Percentiles rank a stretch among this genome's conserved stretches.
Evolutionary conservation across 2,113 vertebrate genomes (phyloP).

Genomic region (Rhea americana): DNA sequence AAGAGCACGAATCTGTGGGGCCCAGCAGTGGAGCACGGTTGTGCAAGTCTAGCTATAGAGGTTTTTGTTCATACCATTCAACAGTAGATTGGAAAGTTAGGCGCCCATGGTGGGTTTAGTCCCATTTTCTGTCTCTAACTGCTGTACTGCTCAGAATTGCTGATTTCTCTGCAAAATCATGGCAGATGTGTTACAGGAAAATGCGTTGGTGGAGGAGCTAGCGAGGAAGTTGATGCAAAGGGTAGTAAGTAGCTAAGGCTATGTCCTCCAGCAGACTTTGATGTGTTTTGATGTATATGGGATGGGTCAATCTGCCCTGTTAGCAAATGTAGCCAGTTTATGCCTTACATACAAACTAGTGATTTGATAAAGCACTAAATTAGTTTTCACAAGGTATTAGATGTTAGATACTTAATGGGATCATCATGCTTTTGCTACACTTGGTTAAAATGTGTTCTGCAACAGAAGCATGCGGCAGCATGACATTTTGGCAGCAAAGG

Average conservation of each 20-base stretch:
- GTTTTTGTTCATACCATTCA: slow-evolving; percentile 33
- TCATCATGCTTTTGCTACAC: slow-evolving; percentile 57
- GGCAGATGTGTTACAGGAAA: slow-evolving; percentile 14
- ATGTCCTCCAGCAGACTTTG: slow-evolving; percentile 34
- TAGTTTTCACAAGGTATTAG: slow-evolving; percentile 51
- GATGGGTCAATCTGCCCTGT: slow-evolving; percentile 34
- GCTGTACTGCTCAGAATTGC: slow-evolving; percentile 14
- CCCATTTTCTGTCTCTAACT: neutral
- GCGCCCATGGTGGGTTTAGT: neutral
- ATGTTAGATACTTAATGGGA: slow-evolving; percentile 57
- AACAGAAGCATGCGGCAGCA: slow-evolving; percentile 10
- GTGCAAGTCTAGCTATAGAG: neutral
- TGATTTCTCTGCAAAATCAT: slow-evolving; percentile 29
- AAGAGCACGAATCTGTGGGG: slow-evolving; percentile 1
- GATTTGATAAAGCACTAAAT: slow-evolving; percentile 68
- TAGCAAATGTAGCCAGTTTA: slow-evolving; percentile 51
- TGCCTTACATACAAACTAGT: slow-evolving; percentile 71
- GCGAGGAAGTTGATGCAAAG: slow-evolving; percentile 39
- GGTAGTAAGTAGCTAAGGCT: slow-evolving; percentile 38
- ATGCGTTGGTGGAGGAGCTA: slow-evolving; percentile 21
- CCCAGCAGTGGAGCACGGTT: neutral
- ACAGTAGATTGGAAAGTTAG: slow-evolving; percentile 35
- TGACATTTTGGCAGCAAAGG: slow-evolving; percentile 48
- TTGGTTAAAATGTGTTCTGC: slow-evolving; percentile 42
- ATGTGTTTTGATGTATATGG: slow-evolving; percentile 22